These are phyloP conservation scores for Sebastiscus tertius DNA, from an alignment of 2,797 vertebrate genomes.

Conservation along the genomic window DNA sequence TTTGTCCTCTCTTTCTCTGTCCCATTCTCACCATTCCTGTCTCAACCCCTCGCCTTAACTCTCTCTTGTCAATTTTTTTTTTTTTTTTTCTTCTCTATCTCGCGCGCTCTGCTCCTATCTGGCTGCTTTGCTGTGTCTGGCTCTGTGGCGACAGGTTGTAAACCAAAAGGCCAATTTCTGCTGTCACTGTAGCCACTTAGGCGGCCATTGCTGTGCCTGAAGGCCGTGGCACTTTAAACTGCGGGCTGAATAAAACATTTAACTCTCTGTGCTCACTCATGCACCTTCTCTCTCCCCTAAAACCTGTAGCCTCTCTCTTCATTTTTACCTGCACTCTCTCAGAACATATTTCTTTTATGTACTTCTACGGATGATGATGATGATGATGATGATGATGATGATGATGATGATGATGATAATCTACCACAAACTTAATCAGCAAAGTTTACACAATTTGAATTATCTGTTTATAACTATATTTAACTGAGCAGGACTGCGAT, in stretches of 20 bases:
- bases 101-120: constrained; percentile 24
- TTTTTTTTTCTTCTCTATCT: constrained; percentile 7
- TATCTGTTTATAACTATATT: background rate
- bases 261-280: constrained; percentile 89
- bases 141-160: constrained; percentile 98
- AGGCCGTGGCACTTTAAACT: constrained; percentile 97
- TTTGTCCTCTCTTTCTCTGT: constrained; percentile 40
- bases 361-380: background rate
- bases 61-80: constrained; percentile 47
- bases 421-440: background rate
- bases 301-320: constrained; percentile 30
- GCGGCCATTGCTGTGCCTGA: constrained; percentile 90
- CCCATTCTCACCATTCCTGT: constrained; percentile 42
- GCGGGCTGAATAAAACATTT: constrained; percentile 99
- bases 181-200: constrained; percentile 99
- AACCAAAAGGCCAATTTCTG: constrained; percentile 98
- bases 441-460: background rate
- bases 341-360: constrained; percentile 16
- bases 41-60: constrained; percentile 52
- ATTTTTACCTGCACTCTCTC: constrained; percentile 29
- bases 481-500: background rate
- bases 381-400: no score
- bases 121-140: constrained; percentile 80
- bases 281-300: constrained; percentile 70
- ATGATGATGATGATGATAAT: background rate